Percentiles rank a stretch among this genome's conserved stretches.
Evolutionary conservation across 2,113 vertebrate species (phyloP).

Genomic region (Sakesphorus luctuosus): DNA sequence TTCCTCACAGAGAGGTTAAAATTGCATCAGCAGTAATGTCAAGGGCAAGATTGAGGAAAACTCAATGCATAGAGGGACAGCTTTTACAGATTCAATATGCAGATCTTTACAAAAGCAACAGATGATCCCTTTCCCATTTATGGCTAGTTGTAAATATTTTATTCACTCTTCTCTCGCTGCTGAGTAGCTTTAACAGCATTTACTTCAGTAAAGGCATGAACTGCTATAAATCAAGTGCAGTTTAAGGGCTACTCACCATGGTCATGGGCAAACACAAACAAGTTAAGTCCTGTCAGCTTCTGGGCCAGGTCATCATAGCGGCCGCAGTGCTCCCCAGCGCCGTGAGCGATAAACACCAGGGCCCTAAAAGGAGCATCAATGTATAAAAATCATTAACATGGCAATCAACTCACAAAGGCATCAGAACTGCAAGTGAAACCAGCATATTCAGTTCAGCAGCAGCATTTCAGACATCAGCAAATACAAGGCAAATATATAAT

Average conservation of each 20-base stretch:
- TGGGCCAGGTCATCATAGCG: conserved; percentile 89
- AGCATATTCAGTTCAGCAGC: neutral
- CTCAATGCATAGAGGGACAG: neutral
- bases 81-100: neutral
- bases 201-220: neutral
- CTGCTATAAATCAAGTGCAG: neutral
- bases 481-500: neutral
- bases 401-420: neutral
- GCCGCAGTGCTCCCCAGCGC: conserved; percentile 91
- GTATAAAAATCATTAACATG: neutral
- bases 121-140: neutral
- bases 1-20: neutral
- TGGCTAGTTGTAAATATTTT: neutral
- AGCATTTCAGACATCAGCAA: neutral
- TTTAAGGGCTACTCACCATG: conserved; percentile 84
- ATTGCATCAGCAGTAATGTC: neutral
- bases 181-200: conserved; percentile 20
- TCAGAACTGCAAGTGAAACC: neutral
- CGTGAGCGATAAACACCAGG: conserved; percentile 88
- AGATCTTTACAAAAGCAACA: neutral
- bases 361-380: conserved; percentile 79
- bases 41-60: neutral
- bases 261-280: conserved; percentile 93
- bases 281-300: conserved; percentile 81
- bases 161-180: neutral